Conservation (phyloP, 2,113 vertebrate genomes). For the Tragelaphus buxtoni region DNA sequence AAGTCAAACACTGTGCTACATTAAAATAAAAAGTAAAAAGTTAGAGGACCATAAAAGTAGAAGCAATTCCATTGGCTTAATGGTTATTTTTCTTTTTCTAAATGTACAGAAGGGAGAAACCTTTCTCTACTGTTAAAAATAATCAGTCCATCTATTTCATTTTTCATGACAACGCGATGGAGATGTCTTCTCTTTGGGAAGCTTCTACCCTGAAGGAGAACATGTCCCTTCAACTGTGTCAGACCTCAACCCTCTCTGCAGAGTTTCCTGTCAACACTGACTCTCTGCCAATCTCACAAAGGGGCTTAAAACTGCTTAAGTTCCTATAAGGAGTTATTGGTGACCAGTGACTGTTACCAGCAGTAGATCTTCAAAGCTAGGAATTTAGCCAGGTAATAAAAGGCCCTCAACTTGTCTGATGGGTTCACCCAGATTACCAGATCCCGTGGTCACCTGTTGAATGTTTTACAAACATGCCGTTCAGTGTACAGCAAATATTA, state of each 20-base stretch:
- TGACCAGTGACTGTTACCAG: not conserved
- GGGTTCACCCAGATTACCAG: not conserved
- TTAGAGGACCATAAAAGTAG: not conserved
- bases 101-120: not conserved
- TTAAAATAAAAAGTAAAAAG: not conserved
- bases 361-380: not conserved
- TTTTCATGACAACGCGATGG: not conserved
- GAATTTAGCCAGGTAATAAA: not conserved
- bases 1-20: not conserved
- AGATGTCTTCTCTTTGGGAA: not conserved
- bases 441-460: not conserved
- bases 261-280: not conserved
- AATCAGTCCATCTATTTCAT: not conserved
- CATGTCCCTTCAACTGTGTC: not conserved
- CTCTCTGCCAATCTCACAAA: not conserved
- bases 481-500: not conserved
- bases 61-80: not conserved
- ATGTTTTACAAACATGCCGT: too few species aligned
- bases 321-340: not conserved
- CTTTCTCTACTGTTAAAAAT: not conserved
- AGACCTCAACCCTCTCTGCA: not conserved
- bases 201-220: not conserved
- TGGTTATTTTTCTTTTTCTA: not conserved
- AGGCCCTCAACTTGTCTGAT: not conserved
- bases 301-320: not conserved